These are phyloP conservation scores for Lepidurus couesii DNA, from an alignment of 1,140 invertebrate genomes.

Conservation along the genomic window DNA sequence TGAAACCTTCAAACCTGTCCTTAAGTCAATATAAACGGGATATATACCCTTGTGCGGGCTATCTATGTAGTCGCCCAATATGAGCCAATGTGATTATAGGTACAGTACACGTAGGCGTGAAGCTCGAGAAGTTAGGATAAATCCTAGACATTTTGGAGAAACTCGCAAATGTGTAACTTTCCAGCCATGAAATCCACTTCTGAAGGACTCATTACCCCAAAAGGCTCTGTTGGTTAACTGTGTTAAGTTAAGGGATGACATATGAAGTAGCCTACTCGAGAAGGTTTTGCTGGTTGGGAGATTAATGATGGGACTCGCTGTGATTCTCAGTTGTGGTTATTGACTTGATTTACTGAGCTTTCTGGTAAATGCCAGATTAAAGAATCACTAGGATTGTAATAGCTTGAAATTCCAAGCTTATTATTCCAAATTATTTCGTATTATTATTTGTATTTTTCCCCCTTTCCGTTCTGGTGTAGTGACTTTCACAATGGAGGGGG, in stretches of 20 bases:
- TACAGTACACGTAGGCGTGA: not conserved
- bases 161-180: not conserved
- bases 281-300: not conserved
- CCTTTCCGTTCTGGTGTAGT: no score
- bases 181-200: not conserved
- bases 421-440: no score
- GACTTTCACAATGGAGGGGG: no score
- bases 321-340: not conserved
- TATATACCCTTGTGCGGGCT: no score
- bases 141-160: not conserved
- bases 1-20: no score
- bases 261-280: not conserved
- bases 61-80: no score
- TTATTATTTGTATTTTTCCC: no score
- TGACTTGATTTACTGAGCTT: not conserved
- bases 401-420: no score
- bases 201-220: not conserved
- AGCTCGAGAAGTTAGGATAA: not conserved
- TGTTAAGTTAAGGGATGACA: not conserved
- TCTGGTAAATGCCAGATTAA: no score
- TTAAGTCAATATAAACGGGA: no score
- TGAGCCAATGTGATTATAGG: no score
- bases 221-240: not conserved
- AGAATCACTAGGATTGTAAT: no score
- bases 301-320: slow-evolving; percentile 1